Conservation (phyloP, 1,140 invertebrate species). For the Thaumetopoea pityocampa region DNA sequence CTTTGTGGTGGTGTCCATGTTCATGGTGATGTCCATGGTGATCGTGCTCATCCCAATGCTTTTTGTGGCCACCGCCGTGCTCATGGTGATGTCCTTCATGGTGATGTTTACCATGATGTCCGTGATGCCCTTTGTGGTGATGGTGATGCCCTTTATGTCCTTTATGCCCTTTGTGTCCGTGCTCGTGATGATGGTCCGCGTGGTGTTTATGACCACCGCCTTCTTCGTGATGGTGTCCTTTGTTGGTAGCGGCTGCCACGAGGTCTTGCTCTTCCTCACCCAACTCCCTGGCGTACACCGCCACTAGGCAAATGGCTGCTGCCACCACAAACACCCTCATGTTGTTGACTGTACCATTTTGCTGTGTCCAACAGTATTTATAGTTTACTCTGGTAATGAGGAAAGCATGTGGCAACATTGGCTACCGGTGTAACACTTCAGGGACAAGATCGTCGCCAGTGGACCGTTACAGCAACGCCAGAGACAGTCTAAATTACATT, state of each 20-base stretch:
- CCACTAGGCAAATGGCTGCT: constrained; percentile 55
- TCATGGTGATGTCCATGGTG: constrained; percentile 62
- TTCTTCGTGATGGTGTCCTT: constrained; percentile 80
- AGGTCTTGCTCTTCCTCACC: constrained; percentile 53
- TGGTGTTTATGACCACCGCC: constrained; percentile 76
- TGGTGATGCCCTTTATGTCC: constrained; percentile 65
- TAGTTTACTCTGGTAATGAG: constrained; percentile 47
- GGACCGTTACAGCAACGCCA: constrained; percentile 40
- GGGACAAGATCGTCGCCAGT: constrained; percentile 31
- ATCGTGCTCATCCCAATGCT: constrained; percentile 60
- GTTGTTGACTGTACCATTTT: constrained; percentile 41
- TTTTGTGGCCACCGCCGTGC: constrained; percentile 57
- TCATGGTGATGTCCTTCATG: constrained; percentile 56
- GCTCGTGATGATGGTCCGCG: constrained; percentile 58
- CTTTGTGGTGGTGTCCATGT: constrained; percentile 63
- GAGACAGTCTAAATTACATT: constrained; percentile 35
- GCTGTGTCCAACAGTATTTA: constrained; percentile 42
- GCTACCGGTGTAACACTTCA: constrained; percentile 33
- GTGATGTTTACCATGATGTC: constrained; percentile 55
- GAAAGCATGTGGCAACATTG: constrained; percentile 55
- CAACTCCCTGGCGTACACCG: constrained; percentile 42
- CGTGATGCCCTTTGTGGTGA: constrained; percentile 61
- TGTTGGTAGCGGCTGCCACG: constrained; percentile 76
- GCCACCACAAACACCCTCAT: constrained; percentile 57
- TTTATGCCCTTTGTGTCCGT: constrained; percentile 57